Conservation (phyloP, 2,888 invertebrate species). For the Drosophila austrosaltans region DNA sequence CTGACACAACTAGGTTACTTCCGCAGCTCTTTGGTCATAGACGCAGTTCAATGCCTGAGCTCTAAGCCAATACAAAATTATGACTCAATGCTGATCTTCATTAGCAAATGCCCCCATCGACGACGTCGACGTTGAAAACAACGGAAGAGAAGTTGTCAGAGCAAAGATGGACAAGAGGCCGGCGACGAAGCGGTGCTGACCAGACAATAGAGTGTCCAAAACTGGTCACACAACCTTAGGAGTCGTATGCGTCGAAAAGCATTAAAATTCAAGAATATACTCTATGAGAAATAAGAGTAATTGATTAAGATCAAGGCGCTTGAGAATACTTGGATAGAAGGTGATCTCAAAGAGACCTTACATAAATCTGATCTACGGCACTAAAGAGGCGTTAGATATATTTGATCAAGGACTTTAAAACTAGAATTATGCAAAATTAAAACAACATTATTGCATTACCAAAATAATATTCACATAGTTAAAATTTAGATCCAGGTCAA, state of each 20-base stretch:
- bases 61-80: conserved; percentile 44
- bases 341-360: conserved; percentile 3
- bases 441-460: no score
- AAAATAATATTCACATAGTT: background rate
- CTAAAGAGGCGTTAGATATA: no score
- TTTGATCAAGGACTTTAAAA: no score
- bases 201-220: conserved; percentile 16
- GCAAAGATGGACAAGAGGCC: conserved; percentile 1
- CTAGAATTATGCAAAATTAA: no score
- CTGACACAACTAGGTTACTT: conserved; percentile 66
- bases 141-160: conserved; percentile 29
- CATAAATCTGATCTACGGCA: background rate
- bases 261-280: conserved; percentile 6
- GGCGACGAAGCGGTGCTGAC: background rate
- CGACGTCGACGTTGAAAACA: conserved; percentile 32
- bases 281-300: conserved; percentile 4
- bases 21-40: conserved; percentile 46
- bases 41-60: conserved; percentile 68
- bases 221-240: conserved; percentile 30
- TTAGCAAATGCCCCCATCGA: conserved; percentile 49
- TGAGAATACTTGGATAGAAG: background rate
- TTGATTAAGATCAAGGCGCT: background rate
- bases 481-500: background rate
- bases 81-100: conserved; percentile 72
- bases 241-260: conserved; percentile 8